Base-by-base conservation (phyloP, 2,113 vertebrate species). In the Puntigrus tetrazona region DNA sequence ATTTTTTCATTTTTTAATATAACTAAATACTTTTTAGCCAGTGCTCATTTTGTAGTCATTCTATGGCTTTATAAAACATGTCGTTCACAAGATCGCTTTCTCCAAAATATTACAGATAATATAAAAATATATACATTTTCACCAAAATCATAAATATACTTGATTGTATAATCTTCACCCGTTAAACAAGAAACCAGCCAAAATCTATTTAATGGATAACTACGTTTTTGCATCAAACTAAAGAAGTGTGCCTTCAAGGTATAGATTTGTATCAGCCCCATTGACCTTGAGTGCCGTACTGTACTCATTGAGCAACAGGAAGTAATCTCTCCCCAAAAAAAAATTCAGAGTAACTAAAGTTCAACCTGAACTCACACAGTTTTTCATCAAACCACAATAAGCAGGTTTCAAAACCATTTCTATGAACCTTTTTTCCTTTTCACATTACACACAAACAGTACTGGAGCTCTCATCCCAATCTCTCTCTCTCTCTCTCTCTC, bases 381-480 rank as follows among this genome's bases (percentile, higher is more conserved):
- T 78, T 38, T 59, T 2, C 29, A 36, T 38, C 14, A 34, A 55
- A 41, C 72, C 5, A 47, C 41, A 76, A 52, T 34, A 29, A 55
- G 4, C 74, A 76, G 8, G 6, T 31, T 14, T 47, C 25, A 29
- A 47, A 52, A 55, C 22, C 13, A 63, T 43, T 57, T 61, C 31
- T n/a, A 41, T 36, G 69, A n/a, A n/a, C n/a, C 69, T 14, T 25
- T 34, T 9, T 3, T 67, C 34, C 22, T 4, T 25, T 8, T 3
- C 18, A 9, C 18, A 22, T 29, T 41, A 67, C 61, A 86, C 65
- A 82, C 72, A 87, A 22, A 52, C 76, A 18, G 5, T 31, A 31
- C n/a, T n/a, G 55, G 29, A n/a, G 31, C 67, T 36, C 41, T 45
- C 29, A 18, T 84, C 25, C 79, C 11, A 55, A 0, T 57, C 5